Conservation (phyloP, 2,113 vertebrate genomes). For the Phylloscopus trochilus region DNA sequence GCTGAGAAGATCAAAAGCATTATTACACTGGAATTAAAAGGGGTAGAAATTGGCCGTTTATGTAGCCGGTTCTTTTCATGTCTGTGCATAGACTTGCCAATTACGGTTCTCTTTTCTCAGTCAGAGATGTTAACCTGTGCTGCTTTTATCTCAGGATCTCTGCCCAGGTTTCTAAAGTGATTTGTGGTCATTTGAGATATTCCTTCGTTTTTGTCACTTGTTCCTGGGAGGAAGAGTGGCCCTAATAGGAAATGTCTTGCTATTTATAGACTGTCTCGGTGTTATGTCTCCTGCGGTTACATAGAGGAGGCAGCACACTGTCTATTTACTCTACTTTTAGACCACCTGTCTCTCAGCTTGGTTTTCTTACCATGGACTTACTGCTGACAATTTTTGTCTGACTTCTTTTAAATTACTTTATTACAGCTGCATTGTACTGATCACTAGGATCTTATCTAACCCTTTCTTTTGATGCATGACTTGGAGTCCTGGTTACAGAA, state of each 20-base stretch:
- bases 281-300: not conserved
- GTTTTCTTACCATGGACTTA: not conserved
- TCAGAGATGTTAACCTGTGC: not conserved
- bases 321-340: slow-evolving; percentile 22
- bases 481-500: not conserved
- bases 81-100: slow-evolving; percentile 4
- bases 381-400: not conserved
- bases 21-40: not conserved
- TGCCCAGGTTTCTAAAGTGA: slow-evolving; percentile 30
- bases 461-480: not conserved
- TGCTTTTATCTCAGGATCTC: slow-evolving; percentile 19
- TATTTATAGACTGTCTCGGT: not conserved
- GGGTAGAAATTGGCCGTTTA: not conserved
- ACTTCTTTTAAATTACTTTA: not conserved
- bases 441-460: not conserved
- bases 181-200: slow-evolving; percentile 36
- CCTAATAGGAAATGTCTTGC: slow-evolving; percentile 9
- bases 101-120: slow-evolving; percentile 6
- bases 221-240: slow-evolving; percentile 14
- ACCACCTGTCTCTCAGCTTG: not conserved
- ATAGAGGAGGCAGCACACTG: not conserved
- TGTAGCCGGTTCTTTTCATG: slow-evolving; percentile 19
- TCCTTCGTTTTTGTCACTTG: slow-evolving; percentile 14
- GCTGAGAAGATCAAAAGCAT: not conserved
- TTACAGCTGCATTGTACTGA: not conserved